Conservation (phyloP, 2,113 vertebrate species). For the Pampusana beccarii region DNA sequence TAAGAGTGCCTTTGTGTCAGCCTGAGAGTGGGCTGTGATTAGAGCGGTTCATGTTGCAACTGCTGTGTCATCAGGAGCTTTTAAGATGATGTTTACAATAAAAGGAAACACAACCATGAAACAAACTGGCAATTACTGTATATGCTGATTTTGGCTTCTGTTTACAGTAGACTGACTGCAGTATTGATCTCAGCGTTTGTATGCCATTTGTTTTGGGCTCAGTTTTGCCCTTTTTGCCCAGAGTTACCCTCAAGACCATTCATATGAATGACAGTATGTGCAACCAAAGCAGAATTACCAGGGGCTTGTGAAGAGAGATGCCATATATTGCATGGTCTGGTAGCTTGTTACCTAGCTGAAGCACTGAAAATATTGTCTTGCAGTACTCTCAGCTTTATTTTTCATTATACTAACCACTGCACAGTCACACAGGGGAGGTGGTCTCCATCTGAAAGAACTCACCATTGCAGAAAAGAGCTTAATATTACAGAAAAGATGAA, state of each 20-base stretch:
- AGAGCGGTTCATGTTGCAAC: constrained; percentile 37
- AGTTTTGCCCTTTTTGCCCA: neutral
- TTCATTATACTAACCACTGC: neutral
- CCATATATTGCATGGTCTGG: accelerated
- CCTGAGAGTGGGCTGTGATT: constrained; percentile 61
- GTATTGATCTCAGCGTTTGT: neutral
- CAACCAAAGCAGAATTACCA: neutral
- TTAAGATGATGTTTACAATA: constrained; percentile 48
- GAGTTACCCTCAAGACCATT: neutral
- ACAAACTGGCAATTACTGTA: constrained; percentile 30
- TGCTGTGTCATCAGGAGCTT: constrained; percentile 66
- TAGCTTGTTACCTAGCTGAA: neutral
- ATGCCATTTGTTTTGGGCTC: neutral
- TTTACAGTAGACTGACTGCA: neutral
- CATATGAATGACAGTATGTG: neutral
- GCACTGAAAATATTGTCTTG: neutral
- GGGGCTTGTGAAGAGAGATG: neutral
- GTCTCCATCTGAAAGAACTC: neutral
- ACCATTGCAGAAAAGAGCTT: accelerated
- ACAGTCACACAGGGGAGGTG: neutral
- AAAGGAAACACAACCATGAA: constrained; percentile 29
- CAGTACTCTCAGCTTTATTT: neutral
- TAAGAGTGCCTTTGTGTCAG: constrained; percentile 55
- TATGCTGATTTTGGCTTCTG: constrained; percentile 34
- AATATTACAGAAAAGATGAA: neutral